Conservation (phyloP, 2,888 invertebrate species). For the Cloeon dipterum region DNA sequence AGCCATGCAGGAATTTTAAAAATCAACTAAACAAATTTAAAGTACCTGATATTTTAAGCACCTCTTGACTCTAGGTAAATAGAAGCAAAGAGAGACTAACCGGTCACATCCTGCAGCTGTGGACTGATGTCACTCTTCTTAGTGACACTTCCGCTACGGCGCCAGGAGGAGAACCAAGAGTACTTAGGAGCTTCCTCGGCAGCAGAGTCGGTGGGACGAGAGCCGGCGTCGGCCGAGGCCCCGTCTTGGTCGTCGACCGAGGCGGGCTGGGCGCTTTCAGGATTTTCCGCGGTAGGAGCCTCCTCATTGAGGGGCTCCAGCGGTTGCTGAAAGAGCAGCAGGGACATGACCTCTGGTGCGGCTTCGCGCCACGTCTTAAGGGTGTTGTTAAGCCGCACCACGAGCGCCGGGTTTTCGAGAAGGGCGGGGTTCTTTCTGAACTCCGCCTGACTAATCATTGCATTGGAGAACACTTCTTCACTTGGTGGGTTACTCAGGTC, state of each 20-base stretch:
- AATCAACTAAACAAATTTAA: too few relatives aligned
- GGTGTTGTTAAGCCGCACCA: slow-evolving; percentile 68
- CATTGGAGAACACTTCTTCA: slow-evolving; percentile 35
- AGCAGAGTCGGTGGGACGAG: neutral
- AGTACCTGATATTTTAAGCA: too few relatives aligned
- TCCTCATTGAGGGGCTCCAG: slow-evolving; percentile 16
- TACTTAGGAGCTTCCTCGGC: slow-evolving; percentile 10
- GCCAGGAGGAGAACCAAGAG: slow-evolving; percentile 31
- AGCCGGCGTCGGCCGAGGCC: slow-evolving; percentile 14
- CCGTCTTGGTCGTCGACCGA: slow-evolving; percentile 6
- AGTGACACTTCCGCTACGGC: slow-evolving; percentile 12
- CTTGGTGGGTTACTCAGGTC: slow-evolving; percentile 24
- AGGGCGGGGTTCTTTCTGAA: slow-evolving; percentile 40
- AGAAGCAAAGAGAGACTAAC: too few relatives aligned
- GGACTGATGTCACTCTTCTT: slow-evolving; percentile 9
- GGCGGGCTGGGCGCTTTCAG: neutral
- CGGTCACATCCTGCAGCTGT: too few relatives aligned
- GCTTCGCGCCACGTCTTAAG: slow-evolving; percentile 82
- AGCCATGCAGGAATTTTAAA: too few relatives aligned
- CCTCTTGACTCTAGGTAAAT: too few relatives aligned
- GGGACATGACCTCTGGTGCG: slow-evolving; percentile 69
- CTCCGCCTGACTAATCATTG: slow-evolving; percentile 34
- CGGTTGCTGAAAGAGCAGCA: slow-evolving; percentile 65
- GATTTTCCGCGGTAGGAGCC: too few relatives aligned
- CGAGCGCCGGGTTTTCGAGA: slow-evolving; percentile 56